Evolutionary conservation across 2,888 invertebrate genomes (phyloP).

Genomic region (Parnassius smintheus): DNA sequence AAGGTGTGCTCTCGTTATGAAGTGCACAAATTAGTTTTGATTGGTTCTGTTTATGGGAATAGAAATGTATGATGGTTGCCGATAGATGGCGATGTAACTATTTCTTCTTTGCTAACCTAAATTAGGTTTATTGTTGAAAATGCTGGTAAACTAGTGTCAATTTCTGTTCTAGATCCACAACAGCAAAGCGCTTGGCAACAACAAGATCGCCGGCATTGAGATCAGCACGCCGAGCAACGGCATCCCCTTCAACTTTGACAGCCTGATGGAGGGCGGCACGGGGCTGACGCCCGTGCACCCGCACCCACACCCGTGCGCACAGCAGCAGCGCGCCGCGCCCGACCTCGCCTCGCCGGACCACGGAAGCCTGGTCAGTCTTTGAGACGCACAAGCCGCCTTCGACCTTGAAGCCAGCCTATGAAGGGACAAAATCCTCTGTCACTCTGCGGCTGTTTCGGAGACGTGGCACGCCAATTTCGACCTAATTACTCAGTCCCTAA

Average conservation of each 20-base stretch:
- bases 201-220: conserved; percentile 89
- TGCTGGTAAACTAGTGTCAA: not conserved
- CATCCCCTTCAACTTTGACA: conserved; percentile 94
- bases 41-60: too few species aligned
- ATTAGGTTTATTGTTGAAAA: too few species aligned
- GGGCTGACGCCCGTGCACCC: conserved; percentile 90
- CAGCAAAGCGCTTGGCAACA: conserved; percentile 68
- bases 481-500: not conserved
- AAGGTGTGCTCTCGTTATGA: too few species aligned
- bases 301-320: conserved; percentile 85
- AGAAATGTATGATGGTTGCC: too few species aligned
- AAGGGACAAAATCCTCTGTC: conserved; percentile 4
- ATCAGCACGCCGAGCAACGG: conserved; percentile 94
- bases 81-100: too few species aligned
- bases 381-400: conserved; percentile 57
- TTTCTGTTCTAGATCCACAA: conserved; percentile 65
- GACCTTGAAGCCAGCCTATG: conserved; percentile 20
- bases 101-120: too few species aligned
- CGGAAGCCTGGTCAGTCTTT: conserved; percentile 91
- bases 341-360: conserved; percentile 88
- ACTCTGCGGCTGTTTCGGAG: not conserved
- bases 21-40: too few species aligned
- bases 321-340: conserved; percentile 87
- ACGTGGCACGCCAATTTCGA: conserved; percentile 1
- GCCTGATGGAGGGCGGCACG: conserved; percentile 95